Evolutionary conservation across 1,140 invertebrate species (phyloP), one percentile per base, ranked within the genome.

Genomic region (Drosophila rhopaloa): DNA sequence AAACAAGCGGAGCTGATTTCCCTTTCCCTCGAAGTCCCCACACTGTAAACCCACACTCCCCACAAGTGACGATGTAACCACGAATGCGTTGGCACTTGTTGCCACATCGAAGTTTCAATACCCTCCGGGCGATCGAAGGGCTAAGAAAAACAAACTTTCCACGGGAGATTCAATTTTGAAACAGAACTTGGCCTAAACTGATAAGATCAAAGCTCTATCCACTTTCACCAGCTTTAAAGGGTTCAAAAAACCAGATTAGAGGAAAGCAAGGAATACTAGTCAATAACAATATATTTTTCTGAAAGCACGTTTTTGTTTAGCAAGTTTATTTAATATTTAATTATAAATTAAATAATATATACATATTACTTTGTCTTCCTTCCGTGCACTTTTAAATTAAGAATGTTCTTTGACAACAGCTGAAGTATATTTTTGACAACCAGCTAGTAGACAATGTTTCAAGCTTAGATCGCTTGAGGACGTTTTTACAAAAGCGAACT

Each of bases 1-100:
- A 88, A 89, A 89, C 83, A 89, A 89, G 71, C 68, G 76, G 76
- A 70, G 77, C 76, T 81, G 59, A 38, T 35, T 70, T 54, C 59
- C 63, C 70, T 40, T 19, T n/a, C n/a, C 38, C 43, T 32, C 46
- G 10, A 32, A 44, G 16, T 10, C 6, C 41, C 50, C 44, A 41
- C 62, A 16, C 48, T 41, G n/a, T 1, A 32, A 51, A 35, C 58
- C 24, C 46, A 6, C 46, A 43, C 57, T 67, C 59, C 44, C 67
- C 77, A 74, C 78, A 85, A 84, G 75, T 85, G 81, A 85, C 83
- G 76, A 82, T 88, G 79, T 67, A 77, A 70, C 47, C 71, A 79
- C 66, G 61, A 81, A 74, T 74, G 79, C 53, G 68, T 29, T n/a
- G 27, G 41, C 66, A 81, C 60, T 50, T 81, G 59, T 70, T 74